Evolutionary conservation across 2,113 vertebrate genomes (phyloP).

Genomic region (Ctenodactylus gundi): DNA sequence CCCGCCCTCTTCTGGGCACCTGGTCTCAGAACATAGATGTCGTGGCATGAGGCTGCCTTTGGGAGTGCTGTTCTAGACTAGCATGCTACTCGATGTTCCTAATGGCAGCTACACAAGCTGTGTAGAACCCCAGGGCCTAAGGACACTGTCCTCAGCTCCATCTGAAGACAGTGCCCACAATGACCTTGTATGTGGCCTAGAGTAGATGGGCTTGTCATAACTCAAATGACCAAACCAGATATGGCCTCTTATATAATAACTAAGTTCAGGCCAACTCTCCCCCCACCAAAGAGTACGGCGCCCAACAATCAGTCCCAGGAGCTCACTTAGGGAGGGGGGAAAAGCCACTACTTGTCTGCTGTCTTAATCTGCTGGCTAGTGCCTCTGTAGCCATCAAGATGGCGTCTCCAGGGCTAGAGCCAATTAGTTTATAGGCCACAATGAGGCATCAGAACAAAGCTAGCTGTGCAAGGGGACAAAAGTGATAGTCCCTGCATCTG

Average conservation of each 20-base stretch:
- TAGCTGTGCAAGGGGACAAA: background rate
- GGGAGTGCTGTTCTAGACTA: background rate
- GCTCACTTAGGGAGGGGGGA: background rate
- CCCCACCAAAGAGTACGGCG: background rate
- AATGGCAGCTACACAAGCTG: background rate
- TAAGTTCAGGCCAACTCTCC: background rate
- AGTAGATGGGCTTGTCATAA: background rate
- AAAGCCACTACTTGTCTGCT: background rate
- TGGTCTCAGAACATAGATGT: slow-evolving; percentile 49
- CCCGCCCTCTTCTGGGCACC: slow-evolving; percentile 50
- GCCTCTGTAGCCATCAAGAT: background rate
- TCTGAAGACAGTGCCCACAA: too few species aligned
- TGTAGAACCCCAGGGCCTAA: rapidly evolving
- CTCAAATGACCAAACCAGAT: background rate
- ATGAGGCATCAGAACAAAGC: slow-evolving; percentile 47
- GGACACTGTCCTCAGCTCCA: background rate
- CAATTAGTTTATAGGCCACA: slow-evolving; percentile 13
- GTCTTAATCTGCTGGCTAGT: background rate
- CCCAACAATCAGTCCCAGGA: background rate
- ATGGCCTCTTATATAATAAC: too few species aligned
- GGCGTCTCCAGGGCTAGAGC: background rate
- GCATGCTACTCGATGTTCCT: rapidly evolving
- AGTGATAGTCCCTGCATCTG: background rate
- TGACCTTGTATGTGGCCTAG: background rate
- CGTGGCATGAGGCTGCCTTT: background rate